Percentiles rank a stretch among this genome's conserved stretches.
These are phyloP conservation scores for Orestias chungarensis DNA, from an alignment of 2,797 vertebrate genomes.

Conservation along the genomic window DNA sequence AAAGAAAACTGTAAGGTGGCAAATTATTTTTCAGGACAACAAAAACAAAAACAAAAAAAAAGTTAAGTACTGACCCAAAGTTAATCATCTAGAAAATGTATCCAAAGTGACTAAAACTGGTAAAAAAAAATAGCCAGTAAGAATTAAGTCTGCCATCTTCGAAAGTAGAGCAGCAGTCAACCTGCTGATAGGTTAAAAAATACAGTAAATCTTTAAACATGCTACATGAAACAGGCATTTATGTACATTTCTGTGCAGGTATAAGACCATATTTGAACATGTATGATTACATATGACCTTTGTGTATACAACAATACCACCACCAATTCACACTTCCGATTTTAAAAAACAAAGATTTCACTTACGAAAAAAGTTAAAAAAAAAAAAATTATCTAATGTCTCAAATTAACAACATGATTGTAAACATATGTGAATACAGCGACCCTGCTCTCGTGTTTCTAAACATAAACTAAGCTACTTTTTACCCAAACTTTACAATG, in stretches of 20 bases:
- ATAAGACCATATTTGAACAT: background rate
- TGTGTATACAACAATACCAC: background rate
- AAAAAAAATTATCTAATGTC: too few species aligned
- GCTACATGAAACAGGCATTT: background rate
- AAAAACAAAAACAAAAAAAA: too few species aligned
- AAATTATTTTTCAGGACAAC: too few species aligned
- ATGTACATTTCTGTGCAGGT: background rate
- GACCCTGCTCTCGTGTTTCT: slow-evolving; percentile 17
- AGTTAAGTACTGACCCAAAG: too few species aligned
- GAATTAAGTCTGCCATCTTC: background rate
- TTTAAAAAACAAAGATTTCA: background rate
- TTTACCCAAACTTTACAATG: background rate
- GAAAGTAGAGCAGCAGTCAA: background rate
- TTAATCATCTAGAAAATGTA: background rate
- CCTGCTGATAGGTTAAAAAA: background rate
- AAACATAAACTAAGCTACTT: slow-evolving; percentile 24
- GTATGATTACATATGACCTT: background rate
- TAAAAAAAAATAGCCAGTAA: background rate
- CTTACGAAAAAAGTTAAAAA: background rate
- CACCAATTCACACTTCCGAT: background rate
- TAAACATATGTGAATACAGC: slow-evolving; percentile 1
- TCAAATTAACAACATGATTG: background rate
- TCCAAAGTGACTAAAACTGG: background rate
- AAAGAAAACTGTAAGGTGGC: too few species aligned
- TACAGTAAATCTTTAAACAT: background rate